A percentile compares a stretch with the other conserved stretches of the same genome.
phyloP scores from a whole-genome alignment of 2,797 vertebrate species.

The Cyclura pinguis region DNA sequence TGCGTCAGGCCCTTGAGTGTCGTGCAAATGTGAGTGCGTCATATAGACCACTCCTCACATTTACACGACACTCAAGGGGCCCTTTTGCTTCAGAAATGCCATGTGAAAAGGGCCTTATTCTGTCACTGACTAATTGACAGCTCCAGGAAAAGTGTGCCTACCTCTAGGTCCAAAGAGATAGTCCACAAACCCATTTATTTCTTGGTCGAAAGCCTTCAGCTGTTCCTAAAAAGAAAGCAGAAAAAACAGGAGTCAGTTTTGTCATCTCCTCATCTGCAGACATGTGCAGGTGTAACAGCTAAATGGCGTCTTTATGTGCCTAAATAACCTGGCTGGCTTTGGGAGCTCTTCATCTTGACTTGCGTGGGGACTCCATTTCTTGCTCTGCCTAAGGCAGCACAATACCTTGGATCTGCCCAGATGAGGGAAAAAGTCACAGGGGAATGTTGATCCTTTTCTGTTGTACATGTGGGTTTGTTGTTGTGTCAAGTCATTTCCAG shows the following conservation, averaged over 20 bases:
- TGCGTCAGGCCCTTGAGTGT: no score
- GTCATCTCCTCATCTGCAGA: neutral
- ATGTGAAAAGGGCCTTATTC: no score
- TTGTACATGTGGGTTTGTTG: neutral
- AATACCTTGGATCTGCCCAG: no score
- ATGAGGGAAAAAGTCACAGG: neutral
- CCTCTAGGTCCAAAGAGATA: constrained; percentile 88
- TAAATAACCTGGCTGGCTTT: no score
- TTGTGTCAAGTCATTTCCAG: no score
- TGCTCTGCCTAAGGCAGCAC: no score
- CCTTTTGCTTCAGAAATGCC: no score
- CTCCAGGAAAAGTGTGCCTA: constrained; percentile 66
- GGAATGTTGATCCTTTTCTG: neutral
- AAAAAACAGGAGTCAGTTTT: constrained; percentile 13
- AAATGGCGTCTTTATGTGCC: neutral
- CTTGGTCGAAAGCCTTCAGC: constrained; percentile 81
- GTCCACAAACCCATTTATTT: constrained; percentile 86
- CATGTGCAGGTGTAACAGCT: neutral
- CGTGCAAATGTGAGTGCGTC: no score
- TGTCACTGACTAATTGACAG: neutral
- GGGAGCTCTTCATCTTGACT: no score
- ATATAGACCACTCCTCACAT: no score
- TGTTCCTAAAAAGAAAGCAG: constrained; percentile 79
- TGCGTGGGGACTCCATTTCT: no score
- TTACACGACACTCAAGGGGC: no score